phyloP scores from a whole-genome alignment of 2,113 vertebrate species.

The Trogon melanurus region DNA sequence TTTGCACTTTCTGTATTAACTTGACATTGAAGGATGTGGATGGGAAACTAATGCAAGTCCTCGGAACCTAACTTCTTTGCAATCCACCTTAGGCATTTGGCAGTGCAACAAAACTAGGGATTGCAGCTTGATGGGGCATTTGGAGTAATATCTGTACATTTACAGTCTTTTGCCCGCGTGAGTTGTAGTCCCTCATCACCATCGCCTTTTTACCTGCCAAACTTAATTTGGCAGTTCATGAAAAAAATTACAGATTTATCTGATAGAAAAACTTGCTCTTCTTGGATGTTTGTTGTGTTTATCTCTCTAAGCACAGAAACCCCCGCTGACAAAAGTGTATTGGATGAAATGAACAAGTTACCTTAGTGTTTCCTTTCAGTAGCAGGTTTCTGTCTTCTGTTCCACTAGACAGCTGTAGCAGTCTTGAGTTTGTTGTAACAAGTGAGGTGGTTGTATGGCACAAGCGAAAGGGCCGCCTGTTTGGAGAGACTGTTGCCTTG shows the following conservation, averaged over 20 bases:
- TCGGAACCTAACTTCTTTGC: background rate
- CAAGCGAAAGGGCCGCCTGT: background rate
- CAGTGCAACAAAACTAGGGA: background rate
- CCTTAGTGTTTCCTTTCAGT: background rate
- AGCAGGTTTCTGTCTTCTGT: background rate
- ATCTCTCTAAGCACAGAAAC: background rate
- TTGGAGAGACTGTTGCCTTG: background rate
- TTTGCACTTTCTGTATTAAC: background rate
- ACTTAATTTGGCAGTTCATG: background rate
- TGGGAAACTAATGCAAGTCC: background rate
- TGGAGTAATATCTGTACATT: background rate
- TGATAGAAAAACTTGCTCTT: background rate
- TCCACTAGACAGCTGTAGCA: background rate
- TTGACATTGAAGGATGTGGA: background rate
- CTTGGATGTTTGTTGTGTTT: background rate
- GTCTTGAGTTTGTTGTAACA: background rate
- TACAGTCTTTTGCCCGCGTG: background rate
- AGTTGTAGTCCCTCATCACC: background rate
- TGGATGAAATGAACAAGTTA: background rate
- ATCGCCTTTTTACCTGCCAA: background rate
- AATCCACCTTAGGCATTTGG: background rate
- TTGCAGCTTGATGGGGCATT: background rate
- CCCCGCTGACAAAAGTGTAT: background rate
- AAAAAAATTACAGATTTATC: background rate
- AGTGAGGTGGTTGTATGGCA: background rate